Base-by-base conservation (phyloP, 2,888 invertebrate species). In the Hymenopus coronatus region DNA sequence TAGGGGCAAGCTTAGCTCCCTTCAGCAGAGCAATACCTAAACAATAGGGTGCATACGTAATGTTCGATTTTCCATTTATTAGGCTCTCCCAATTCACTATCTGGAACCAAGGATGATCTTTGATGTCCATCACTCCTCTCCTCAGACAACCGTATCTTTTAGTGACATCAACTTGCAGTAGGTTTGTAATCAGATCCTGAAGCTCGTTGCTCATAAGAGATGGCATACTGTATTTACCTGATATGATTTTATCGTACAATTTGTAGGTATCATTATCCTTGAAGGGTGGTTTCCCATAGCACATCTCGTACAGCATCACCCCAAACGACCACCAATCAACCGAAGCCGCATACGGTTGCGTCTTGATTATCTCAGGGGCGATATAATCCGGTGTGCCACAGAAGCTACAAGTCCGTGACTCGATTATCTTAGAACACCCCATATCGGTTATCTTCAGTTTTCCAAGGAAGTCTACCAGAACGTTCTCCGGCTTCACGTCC, bases 271-370 rank as follows among this genome's bases (percentile, higher is more conserved):
- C 98, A 91, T 96, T 96, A 25, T 97, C 96, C 91, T 96, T 97
- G 93, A 99, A 99, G 0, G 99, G 99, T 15, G 99, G 97, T 93
- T 97, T 97, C 0, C 99, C 99, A 28, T 97, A 97, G 85, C 96
- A 96, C 96, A 98, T 97, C 94, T 98, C 98, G 93, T 95, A 98
- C 84, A 98, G 94, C 8, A 99, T 94, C 0, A 98, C 96, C 0
- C 98, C 99, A 90, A 98, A 96, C 0, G 98, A 97, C 99, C 99
- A 99, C 98, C 98, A 99, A 92, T 99, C 99, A 0, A 98, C 99
- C 0, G 98, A 97, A 91, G 96, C 96, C 86, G 98, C 98, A 93
- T 99, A 99, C 0, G 98, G 98, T 93, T 97, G 98, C 90, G 97
- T 97, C 91, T 98, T 94, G 91, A 99, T 98, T 9, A 90, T 85